Evolutionary conservation across 1,140 invertebrate genomes (phyloP).

Genomic region (Leptopilina clavipes): DNA sequence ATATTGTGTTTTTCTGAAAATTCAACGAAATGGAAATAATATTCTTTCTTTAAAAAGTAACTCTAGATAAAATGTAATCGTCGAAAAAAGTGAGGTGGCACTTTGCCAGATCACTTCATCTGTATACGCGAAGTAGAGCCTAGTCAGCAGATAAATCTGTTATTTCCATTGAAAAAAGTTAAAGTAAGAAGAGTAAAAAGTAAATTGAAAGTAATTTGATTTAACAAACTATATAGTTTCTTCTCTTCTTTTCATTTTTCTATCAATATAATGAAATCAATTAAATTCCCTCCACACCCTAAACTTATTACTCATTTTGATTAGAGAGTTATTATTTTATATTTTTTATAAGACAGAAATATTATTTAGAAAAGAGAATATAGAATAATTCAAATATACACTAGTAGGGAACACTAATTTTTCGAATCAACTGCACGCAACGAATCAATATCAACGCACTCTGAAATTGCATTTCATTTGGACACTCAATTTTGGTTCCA

Average conservation of each 20-base stretch:
- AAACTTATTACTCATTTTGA: no score
- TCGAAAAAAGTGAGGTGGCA: background rate
- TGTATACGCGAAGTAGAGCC: background rate
- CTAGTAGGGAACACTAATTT: background rate
- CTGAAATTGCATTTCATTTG: slow-evolving; percentile 12
- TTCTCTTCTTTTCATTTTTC: background rate
- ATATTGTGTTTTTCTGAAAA: background rate
- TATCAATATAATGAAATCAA: background rate
- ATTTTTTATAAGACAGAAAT: no score
- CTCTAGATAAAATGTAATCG: background rate
- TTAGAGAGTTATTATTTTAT: no score
- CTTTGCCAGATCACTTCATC: slow-evolving; percentile 24
- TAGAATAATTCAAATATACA: no score
- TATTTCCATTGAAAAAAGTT: slow-evolving; percentile 10
- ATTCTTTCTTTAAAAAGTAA: background rate
- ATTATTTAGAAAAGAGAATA: no score
- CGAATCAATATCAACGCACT: background rate
- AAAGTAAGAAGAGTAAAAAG: background rate
- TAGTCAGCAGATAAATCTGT: slow-evolving; percentile 30
- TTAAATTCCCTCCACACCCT: background rate
- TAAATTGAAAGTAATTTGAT: background rate
- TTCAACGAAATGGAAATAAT: background rate
- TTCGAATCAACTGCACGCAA: background rate
- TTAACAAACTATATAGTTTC: background rate
- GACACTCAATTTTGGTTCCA: background rate